Conservation (phyloP, 1,140 invertebrate species). For the Mizuhopecten yessoensis region DNA sequence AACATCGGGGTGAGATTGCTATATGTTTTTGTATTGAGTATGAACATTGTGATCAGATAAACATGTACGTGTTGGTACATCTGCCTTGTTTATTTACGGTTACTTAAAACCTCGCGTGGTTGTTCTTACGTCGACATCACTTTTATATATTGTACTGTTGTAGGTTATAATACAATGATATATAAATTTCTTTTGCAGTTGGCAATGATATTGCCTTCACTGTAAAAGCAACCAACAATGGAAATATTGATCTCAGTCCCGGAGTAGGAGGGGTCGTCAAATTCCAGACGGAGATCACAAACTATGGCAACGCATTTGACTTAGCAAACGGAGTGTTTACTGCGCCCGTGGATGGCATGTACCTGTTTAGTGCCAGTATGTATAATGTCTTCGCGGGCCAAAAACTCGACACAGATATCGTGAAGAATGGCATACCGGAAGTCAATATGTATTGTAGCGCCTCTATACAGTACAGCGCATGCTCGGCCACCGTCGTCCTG, state of each 20-base stretch:
- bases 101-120: no score
- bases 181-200: background rate
- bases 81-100: no score
- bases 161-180: no score
- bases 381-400: background rate
- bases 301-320: conserved; percentile 9
- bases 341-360: background rate
- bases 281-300: conserved; percentile 22
- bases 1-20: no score
- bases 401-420: background rate
- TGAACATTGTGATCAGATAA: no score
- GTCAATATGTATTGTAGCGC: conserved; percentile 12
- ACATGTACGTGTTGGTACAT: no score
- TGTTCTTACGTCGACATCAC: no score
- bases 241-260: conserved; percentile 22
- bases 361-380: conserved; percentile 22
- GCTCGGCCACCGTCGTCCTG: background rate
- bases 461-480: conserved; percentile 27
- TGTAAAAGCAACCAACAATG: conserved; percentile 15
- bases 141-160: no score
- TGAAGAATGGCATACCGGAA: conserved; percentile 9
- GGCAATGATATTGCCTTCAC: conserved; percentile 24
- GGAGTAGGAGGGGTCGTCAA: background rate
- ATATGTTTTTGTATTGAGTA: no score
- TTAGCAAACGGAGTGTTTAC: background rate